Base-by-base conservation (phyloP, 2,888 invertebrate species). In the Stenchaetothrips biformis region DNA sequence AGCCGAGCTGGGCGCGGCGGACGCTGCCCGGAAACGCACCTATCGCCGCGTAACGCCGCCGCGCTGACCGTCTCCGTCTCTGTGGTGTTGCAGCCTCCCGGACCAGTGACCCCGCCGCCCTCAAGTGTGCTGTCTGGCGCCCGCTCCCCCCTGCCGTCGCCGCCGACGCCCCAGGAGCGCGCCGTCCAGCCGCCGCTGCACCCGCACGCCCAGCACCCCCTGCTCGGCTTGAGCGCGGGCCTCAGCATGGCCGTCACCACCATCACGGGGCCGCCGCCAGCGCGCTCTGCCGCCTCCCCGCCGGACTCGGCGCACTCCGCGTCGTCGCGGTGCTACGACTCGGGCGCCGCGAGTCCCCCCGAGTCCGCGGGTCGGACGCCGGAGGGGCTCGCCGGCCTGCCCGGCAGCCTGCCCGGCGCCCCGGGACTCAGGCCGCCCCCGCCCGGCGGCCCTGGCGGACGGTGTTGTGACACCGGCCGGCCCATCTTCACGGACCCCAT, bases 391-490 rank as follows among this genome's bases (percentile, higher is more conserved):
- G 85, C 89, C 85, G 85, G 89, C 85, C 85, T 89, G 86, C 86
- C 89, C 86, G 85, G 89, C 85, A 86, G 88, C 84, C 85, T 89
- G 86, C 25, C 67, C 67, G 67, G 25, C 67, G 21, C 25, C 21
- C 7, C 25, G 9, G 25, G 25, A 37, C 37, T 37, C 37, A 37
- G 37, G 37, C 37, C 37, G 37, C 25, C 67, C 67, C 25, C 67
- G 89, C 90, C 82, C 85, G 88, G 81, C 83, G 85, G 82, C 84
- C 86, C 83, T 88, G 90, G 82, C 88, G 85, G 85, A 77, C 85
- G 95, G 85, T 96, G 97, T 89, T 96, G 97, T 89, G 96, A 97
- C 89, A 95, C 96, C 83, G 96, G 96, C 83, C 91, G 96, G 85
- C 93, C 96, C 83, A 92, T 96, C 86, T 95, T 95, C 89, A 95